These are phyloP conservation scores for Drosophila pruinosa DNA, from an alignment of 1,140 invertebrate genomes.

Conservation along the genomic window DNA sequence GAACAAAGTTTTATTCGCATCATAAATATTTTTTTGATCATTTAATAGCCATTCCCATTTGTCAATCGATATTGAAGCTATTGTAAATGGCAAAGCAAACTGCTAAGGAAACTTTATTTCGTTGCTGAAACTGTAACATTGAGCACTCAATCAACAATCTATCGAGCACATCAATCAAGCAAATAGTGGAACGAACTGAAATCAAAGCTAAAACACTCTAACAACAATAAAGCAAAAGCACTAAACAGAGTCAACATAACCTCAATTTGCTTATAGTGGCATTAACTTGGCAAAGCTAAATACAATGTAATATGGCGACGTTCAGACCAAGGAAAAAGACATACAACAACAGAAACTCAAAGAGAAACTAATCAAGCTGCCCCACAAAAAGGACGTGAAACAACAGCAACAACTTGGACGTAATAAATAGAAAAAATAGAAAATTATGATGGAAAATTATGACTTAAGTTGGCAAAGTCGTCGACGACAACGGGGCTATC, in stretches of 20 bases:
- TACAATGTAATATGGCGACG: slow-evolving; percentile 31
- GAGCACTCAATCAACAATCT: slow-evolving; percentile 56
- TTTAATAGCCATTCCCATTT: neutral
- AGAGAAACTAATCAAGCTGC: slow-evolving; percentile 56
- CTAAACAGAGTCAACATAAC: slow-evolving; percentile 67
- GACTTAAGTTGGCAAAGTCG: slow-evolving; percentile 50
- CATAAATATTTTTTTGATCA: neutral
- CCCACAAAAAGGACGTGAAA: slow-evolving; percentile 42
- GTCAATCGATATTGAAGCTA: neutral
- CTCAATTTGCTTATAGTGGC: slow-evolving; percentile 56
- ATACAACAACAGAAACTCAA: slow-evolving; percentile 42
- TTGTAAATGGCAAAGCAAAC: slow-evolving; percentile 20
- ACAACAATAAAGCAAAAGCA: slow-evolving; percentile 43
- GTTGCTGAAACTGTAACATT: slow-evolving; percentile 44
- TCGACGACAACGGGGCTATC: slow-evolving; percentile 39
- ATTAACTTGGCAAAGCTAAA: slow-evolving; percentile 41
- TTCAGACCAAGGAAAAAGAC: neutral
- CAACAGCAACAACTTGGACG: slow-evolving; percentile 47
- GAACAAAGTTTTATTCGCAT: too few species aligned
- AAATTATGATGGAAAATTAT: slow-evolving; percentile 70
- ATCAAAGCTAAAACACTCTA: slow-evolving; percentile 35
- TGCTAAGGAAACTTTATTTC: slow-evolving; percentile 9
- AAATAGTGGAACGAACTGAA: slow-evolving; percentile 31
- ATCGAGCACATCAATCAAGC: slow-evolving; percentile 57
- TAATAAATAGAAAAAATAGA: slow-evolving; percentile 62